Conservation (phyloP, 2,797 vertebrate genomes). For the Neoniphon sammara region DNA sequence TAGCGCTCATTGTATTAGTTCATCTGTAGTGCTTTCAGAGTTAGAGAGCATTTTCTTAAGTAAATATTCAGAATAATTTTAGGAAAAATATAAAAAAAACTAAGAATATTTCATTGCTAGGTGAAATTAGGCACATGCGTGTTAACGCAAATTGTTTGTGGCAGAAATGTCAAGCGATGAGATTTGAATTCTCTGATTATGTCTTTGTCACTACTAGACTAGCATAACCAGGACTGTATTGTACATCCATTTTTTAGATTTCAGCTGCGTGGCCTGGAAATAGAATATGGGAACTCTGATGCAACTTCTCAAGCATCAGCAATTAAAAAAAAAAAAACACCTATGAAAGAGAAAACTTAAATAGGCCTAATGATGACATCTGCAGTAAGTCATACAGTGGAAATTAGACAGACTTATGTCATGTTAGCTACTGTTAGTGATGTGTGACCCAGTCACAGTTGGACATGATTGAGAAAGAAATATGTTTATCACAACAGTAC, state of each 20-base stretch:
- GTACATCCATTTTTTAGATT: background rate
- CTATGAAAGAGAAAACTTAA: constrained; percentile 4
- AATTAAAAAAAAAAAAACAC: constrained; percentile 17
- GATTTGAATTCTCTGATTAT: constrained; percentile 1
- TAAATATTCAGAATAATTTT: constrained; percentile 13
- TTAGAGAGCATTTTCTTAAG: constrained; percentile 8
- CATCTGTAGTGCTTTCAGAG: background rate
- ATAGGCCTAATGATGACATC: constrained; percentile 9
- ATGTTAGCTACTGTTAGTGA: background rate
- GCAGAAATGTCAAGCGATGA: background rate
- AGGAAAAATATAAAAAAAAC: background rate
- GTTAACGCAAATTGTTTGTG: too few species aligned
- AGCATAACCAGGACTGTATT: too few species aligned
- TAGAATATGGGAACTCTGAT: constrained; percentile 14
- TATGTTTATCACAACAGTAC: too few species aligned
- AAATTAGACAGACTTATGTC: background rate
- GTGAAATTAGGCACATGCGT: constrained; percentile 12
- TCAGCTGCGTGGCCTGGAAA: constrained; percentile 5
- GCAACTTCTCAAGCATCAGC: constrained; percentile 9
- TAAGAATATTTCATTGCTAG: background rate
- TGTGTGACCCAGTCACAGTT: background rate
- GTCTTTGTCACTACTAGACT: too few species aligned
- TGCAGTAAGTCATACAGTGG: background rate
- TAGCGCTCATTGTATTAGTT: background rate
- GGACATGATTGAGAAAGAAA: background rate